phyloP scores from a whole-genome alignment of 2,797 vertebrate genomes.

The Xiphophorus birchmanni region DNA sequence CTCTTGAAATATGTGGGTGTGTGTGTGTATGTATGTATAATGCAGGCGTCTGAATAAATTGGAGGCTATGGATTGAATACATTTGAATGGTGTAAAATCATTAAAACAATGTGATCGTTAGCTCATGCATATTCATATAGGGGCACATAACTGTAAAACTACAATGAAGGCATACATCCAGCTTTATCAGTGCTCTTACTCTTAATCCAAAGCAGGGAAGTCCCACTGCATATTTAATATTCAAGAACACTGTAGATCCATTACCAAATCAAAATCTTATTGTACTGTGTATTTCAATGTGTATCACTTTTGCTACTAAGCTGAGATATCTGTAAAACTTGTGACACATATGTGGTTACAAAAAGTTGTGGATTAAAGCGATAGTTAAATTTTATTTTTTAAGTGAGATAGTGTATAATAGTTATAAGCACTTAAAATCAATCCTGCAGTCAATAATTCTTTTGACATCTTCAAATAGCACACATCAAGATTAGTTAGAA shows the following conservation, averaged over 20 bases:
- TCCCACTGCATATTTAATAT: conserved; percentile 46
- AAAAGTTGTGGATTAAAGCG: not conserved
- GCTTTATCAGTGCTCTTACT: conserved; percentile 32
- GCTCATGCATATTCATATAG: conserved; percentile 72
- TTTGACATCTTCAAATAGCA: not conserved
- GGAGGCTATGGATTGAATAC: conserved; percentile 55
- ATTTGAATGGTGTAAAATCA: conserved; percentile 71
- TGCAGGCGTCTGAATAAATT: conserved; percentile 54
- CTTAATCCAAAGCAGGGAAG: conserved; percentile 66
- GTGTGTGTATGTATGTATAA: conserved; percentile 35
- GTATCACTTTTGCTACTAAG: conserved; percentile 15
- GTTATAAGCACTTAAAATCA: not conserved
- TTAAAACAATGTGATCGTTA: conserved; percentile 63
- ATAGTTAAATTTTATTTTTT: not conserved
- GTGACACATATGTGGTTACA: not conserved
- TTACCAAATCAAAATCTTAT: not conserved
- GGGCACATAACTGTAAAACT: conserved; percentile 64
- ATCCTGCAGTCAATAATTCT: not conserved
- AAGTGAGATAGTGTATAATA: not conserved
- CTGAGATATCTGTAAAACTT: conserved; percentile 11
- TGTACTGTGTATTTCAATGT: conserved; percentile 3
- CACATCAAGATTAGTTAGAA: not conserved
- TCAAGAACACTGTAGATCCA: conserved; percentile 3
- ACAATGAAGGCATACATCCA: conserved; percentile 44
- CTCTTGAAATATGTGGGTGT: conserved; percentile 14